phyloP scores from a whole-genome alignment of 2,888 invertebrate species.

The Eumerus sabulonum region DNA sequence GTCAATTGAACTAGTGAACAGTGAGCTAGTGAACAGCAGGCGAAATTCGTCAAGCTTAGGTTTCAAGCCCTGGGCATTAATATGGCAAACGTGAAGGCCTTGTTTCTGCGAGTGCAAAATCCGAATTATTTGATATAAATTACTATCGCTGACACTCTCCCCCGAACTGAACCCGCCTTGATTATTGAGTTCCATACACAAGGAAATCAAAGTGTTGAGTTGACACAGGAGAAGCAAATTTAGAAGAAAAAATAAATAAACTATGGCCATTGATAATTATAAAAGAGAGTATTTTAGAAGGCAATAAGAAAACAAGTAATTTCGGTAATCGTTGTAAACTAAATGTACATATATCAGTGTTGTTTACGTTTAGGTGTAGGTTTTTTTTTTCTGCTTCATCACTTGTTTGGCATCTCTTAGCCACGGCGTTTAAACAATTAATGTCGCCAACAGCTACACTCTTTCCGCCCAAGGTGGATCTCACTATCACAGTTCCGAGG shows the following conservation, averaged over 20 bases:
- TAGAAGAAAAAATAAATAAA: neutral
- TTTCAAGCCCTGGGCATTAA: constrained; percentile 20
- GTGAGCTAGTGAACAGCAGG: constrained; percentile 9
- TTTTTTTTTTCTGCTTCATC: neutral
- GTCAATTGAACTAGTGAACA: neutral
- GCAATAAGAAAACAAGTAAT: neutral
- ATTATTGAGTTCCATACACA: neutral
- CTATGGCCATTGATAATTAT: constrained; percentile 15
- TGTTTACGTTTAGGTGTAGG: constrained; percentile 4
- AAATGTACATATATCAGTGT: constrained; percentile 1
- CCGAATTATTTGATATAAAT: constrained; percentile 15
- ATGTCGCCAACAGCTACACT: constrained; percentile 10
- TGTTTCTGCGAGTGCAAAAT: neutral
- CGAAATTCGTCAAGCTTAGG: constrained; percentile 29
- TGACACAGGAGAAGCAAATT: too few relatives aligned
- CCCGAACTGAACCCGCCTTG: neutral
- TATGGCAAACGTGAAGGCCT: constrained; percentile 6
- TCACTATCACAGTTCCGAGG: too few relatives aligned
- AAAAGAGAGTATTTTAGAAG: too few relatives aligned
- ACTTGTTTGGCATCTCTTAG: neutral
- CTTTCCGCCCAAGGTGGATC: neutral
- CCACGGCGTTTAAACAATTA: neutral
- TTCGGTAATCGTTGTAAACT: neutral
- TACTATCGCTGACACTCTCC: constrained; percentile 4
- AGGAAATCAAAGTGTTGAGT: neutral